These are phyloP conservation scores for Phainopepla nitens DNA, from an alignment of 2,113 vertebrate genomes.

Conservation along the genomic window DNA sequence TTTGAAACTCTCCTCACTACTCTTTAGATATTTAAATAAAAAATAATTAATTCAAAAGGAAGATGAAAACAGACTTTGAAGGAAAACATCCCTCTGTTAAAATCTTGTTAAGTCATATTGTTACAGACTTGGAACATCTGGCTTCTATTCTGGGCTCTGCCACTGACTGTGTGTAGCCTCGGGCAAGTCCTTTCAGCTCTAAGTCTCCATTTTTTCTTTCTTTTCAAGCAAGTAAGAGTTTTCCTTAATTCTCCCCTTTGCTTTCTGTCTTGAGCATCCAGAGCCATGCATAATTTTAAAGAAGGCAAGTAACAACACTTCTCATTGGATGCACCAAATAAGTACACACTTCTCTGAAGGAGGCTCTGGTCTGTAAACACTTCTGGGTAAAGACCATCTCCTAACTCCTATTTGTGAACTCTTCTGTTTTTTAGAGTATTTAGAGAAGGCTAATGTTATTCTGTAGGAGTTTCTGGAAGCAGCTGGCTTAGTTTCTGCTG, in stretches of 20 bases:
- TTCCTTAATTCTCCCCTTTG: not conserved
- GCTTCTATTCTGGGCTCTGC: not conserved
- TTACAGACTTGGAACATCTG: not conserved
- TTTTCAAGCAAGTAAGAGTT: not conserved
- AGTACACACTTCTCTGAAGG: not conserved
- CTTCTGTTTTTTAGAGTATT: constrained; percentile 5
- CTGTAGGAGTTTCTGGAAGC: constrained; percentile 43
- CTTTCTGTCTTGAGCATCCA: not conserved
- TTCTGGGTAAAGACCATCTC: not conserved
- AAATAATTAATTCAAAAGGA: not conserved
- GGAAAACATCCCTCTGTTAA: not conserved
- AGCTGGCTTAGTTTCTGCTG: constrained; percentile 45
- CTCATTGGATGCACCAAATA: not conserved
- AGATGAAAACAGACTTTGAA: not conserved
- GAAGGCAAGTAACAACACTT: not conserved
- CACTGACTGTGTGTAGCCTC: not conserved
- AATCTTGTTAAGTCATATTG: not conserved
- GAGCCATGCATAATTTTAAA: not conserved
- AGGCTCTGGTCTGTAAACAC: not conserved
- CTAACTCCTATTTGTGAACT: constrained; percentile 5
- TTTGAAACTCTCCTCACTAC: not conserved
- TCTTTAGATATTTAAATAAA: not conserved
- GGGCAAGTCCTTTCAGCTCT: not conserved
- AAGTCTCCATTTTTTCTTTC: not conserved
- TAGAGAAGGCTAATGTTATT: constrained; percentile 44